Conservation (phyloP, 2,797 vertebrate species). For the Enoplosus armatus region DNA sequence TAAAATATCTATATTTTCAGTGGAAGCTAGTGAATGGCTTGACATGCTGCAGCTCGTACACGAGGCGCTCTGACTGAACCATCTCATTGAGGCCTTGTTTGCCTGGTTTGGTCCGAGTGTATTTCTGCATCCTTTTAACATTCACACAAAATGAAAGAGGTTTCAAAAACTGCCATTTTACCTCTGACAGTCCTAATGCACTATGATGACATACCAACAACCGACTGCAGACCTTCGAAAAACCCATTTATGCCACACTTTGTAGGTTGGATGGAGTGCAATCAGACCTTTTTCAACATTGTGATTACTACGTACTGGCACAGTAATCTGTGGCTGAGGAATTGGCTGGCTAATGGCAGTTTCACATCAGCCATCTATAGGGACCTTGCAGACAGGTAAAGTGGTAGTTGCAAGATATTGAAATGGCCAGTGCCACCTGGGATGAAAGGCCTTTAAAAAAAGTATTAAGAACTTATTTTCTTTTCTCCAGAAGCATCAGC, state of each 20-base stretch:
- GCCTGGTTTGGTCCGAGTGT: slow-evolving; percentile 57
- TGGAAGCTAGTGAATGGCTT: slow-evolving; percentile 10
- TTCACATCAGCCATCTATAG: slow-evolving; percentile 80
- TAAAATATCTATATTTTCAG: slow-evolving; percentile 45
- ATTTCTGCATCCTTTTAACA: slow-evolving; percentile 79
- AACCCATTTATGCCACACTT: slow-evolving; percentile 80
- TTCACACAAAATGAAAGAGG: slow-evolving; percentile 73
- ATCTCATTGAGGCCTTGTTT: slow-evolving; percentile 55
- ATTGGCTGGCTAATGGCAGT: slow-evolving; percentile 79
- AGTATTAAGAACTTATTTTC: slow-evolving; percentile 72
- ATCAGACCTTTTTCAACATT: slow-evolving; percentile 81
- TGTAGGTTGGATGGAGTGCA: slow-evolving; percentile 79
- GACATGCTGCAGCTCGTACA: slow-evolving; percentile 29
- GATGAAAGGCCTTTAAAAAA: slow-evolving; percentile 77
- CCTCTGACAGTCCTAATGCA: slow-evolving; percentile 81
- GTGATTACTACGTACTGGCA: slow-evolving; percentile 79
- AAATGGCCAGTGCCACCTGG: slow-evolving; percentile 75
- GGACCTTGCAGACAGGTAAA: slow-evolving; percentile 82
- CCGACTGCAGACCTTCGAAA: slow-evolving; percentile 73
- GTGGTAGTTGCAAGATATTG: slow-evolving; percentile 81
- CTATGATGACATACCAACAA: slow-evolving; percentile 81
- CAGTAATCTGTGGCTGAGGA: slow-evolving; percentile 81
- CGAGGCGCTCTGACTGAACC: slow-evolving; percentile 31
- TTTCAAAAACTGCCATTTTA: slow-evolving; percentile 75
- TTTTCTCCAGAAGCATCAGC: slow-evolving; percentile 44